Conservation (phyloP, 2,113 vertebrate genomes). For the Barnardius zonarius region DNA sequence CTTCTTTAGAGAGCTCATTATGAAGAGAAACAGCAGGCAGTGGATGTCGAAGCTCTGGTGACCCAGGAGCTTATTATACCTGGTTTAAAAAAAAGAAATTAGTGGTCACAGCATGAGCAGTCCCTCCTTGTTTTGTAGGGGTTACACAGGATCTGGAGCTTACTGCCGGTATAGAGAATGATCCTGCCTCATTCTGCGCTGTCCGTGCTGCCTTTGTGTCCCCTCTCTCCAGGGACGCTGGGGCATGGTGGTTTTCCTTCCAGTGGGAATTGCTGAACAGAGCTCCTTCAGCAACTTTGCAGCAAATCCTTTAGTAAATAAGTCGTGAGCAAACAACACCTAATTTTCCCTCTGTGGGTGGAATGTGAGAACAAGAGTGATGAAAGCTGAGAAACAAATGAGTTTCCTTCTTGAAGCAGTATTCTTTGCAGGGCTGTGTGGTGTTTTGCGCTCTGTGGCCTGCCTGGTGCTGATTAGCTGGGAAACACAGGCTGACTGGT, state of each 20-base stretch:
- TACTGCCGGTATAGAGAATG: not conserved
- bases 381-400: conserved; percentile 31
- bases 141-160: not conserved
- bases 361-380: not conserved
- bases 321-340: not conserved
- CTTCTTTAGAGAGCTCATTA: conserved; percentile 54
- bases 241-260: not conserved
- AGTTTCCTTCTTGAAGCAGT: not conserved
- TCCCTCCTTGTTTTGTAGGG: not conserved
- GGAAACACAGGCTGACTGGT: not conserved
- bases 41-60: not conserved
- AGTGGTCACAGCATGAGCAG: not conserved
- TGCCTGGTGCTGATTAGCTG: not conserved
- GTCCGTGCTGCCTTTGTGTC: not conserved
- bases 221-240: not conserved
- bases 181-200: not conserved
- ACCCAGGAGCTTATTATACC: conserved; percentile 28
- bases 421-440: not conserved
- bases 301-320: not conserved
- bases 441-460: not conserved
- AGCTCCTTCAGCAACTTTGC: not conserved
- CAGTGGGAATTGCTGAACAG: not conserved
- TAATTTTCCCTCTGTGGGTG: conserved; percentile 34
- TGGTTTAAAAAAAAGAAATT: not conserved
- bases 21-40: not conserved